phyloP scores from a whole-genome alignment of 2,888 invertebrate species.

The Parnassius mnemosyne region DNA sequence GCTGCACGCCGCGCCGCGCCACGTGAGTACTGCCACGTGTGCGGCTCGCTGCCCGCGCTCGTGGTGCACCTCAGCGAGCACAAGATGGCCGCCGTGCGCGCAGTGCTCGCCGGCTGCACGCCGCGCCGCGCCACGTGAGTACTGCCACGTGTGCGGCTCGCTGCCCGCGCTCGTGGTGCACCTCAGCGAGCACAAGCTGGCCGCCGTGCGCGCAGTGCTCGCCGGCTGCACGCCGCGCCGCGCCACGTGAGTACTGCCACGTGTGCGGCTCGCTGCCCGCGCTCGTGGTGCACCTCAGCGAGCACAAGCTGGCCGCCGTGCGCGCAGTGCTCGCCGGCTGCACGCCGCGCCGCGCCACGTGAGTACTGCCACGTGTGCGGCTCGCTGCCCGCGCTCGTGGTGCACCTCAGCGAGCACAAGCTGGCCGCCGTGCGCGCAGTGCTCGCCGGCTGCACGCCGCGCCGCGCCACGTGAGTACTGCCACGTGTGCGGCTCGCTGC shows the following conservation, averaged over 20 bases:
- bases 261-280: conserved; percentile 50
- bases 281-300: conserved; percentile 93
- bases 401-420: too few species aligned
- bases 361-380: background rate
- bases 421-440: too few species aligned
- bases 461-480: background rate
- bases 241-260: background rate
- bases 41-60: conserved; percentile 70
- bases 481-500: background rate
- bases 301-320: conserved; percentile 87
- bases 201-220: conserved; percentile 62
- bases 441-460: too few species aligned
- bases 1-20: conserved; percentile 22
- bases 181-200: conserved; percentile 93
- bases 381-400: background rate
- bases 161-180: conserved; percentile 87
- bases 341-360: background rate
- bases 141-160: background rate
- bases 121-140: background rate
- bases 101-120: conserved; percentile 48
- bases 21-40: conserved; percentile 8
- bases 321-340: conserved; percentile 56
- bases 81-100: conserved; percentile 83
- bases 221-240: conserved; percentile 32
- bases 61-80: conserved; percentile 95